Evolutionary conservation across 53 echinoderm and acorn worm species (phyloP), one percentile per base, ranked within the genome.

Genomic region (Crossaster papposus): DNA sequence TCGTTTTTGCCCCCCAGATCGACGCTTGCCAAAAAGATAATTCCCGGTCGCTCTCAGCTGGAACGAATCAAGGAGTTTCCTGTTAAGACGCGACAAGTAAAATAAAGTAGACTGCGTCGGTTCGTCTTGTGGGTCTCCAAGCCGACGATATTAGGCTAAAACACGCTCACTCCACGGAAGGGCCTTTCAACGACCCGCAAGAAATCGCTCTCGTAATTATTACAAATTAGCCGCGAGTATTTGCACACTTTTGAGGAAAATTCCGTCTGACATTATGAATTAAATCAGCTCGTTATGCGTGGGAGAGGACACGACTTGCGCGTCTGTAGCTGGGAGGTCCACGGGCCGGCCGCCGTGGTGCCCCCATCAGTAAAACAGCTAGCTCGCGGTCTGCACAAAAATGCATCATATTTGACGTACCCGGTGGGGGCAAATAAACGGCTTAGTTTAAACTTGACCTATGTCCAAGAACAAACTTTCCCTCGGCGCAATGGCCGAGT

Each of bases 151-250:
- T 85, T 85, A 85, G 85, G 85, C 85, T 24, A 26, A 29, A 85
- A 50, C 87, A 77, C 87, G 87, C 87, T 51, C 84, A 24, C 32
- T 53, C 85, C 87, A 30, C 72, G 22, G 44, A 44, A 44, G 44
- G 44, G 84, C 72, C 37, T 36, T 72, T 72, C 51, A 84, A 71
- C 87, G 51, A 44, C 73, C 44, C 75, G 77, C 75, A 76, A 35
- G 36, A 77, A 44, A 73, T 31, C 54, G 51, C 87, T 62, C 87
- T 75, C 87, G 87, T 87, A 87, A 87, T 87, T 87, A 87, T 77
- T 87, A 87, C 87, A 87, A 87, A 87, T 87, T 87, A 87, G 76
- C 87, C 87, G 87, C 87, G 28, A 87, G 87, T 87, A 87, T 87
- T 87, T 87, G 72, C 87, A 77, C 76, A 87, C 87, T 87, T 87